Evolutionary conservation across 1,140 invertebrate species (phyloP).

Genomic region (Bombus sibiricus): DNA sequence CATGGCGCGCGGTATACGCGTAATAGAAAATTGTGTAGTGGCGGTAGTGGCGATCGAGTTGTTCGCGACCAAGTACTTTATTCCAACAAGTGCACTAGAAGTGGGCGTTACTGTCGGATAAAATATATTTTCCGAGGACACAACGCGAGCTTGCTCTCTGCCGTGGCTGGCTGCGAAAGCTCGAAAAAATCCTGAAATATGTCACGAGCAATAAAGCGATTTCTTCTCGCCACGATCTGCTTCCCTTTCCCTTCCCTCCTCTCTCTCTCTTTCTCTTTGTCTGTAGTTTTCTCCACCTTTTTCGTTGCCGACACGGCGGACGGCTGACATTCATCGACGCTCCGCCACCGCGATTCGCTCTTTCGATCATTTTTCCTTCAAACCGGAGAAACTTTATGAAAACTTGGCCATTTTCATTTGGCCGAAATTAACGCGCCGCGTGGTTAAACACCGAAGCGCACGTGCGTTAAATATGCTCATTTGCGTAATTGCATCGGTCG

Average conservation of each 20-base stretch:
- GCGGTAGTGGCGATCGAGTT: slow-evolving; percentile 19
- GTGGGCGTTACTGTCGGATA: slow-evolving; percentile 29
- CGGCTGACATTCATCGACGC: slow-evolving; percentile 12
- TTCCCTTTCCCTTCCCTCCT: no score
- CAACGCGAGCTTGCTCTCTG: background rate
- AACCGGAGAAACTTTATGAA: slow-evolving; percentile 7
- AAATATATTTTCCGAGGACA: slow-evolving; percentile 26
- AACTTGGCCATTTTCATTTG: slow-evolving; percentile 14
- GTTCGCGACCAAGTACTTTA: slow-evolving; percentile 27
- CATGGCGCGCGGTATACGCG: no score
- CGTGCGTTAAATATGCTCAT: slow-evolving; percentile 47
- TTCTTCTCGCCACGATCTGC: background rate
- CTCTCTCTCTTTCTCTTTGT: background rate
- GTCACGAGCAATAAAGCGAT: slow-evolving; percentile 23
- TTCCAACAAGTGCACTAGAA: slow-evolving; percentile 29
- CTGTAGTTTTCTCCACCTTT: background rate
- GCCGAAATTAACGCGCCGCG: slow-evolving; percentile 17
- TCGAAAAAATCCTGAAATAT: slow-evolving; percentile 3
- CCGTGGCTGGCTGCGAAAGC: background rate
- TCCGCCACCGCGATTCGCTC: background rate
- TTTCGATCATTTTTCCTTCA: background rate
- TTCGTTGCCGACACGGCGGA: background rate
- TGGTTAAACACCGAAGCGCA: slow-evolving; percentile 23
- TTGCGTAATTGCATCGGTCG: slow-evolving; percentile 37
- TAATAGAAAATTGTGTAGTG: background rate